These are phyloP conservation scores for Aulostomus chinensis DNA, from an alignment of 2,797 vertebrate species.

Conservation along the genomic window DNA sequence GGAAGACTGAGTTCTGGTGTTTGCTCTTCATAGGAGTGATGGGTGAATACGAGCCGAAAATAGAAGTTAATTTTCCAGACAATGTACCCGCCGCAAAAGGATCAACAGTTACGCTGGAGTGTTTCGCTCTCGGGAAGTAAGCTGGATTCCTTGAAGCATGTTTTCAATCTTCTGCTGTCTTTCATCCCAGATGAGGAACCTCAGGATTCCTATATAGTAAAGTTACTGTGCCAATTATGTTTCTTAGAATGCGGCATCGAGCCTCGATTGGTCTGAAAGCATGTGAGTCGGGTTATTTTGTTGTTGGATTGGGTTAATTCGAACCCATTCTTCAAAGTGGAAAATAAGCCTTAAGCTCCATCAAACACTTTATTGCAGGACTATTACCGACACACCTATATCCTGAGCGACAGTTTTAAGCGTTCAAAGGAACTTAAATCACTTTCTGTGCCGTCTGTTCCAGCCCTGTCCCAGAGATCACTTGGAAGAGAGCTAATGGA, in stretches of 20 bases:
- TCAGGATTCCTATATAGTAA: slow-evolving; percentile 39
- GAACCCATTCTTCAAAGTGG: slow-evolving; percentile 26
- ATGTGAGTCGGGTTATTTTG: slow-evolving; percentile 21
- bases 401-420: slow-evolving; percentile 16
- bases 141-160: slow-evolving; percentile 75
- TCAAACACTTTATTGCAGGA: slow-evolving; percentile 36
- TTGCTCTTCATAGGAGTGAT: slow-evolving; percentile 85
- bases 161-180: slow-evolving; percentile 61
- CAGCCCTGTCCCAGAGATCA: slow-evolving; percentile 94
- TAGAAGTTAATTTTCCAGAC: slow-evolving; percentile 97
- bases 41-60: slow-evolving; percentile 99
- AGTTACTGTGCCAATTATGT: slow-evolving; percentile 55
- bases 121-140: slow-evolving; percentile 97
- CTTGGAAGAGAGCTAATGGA: slow-evolving; percentile 82
- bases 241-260: slow-evolving; percentile 31
- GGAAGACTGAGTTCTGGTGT: slow-evolving; percentile 60
- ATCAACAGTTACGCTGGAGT: slow-evolving; percentile 92
- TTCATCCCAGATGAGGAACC: slow-evolving; percentile 38
- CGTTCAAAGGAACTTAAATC: slow-evolving; percentile 26
- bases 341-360: slow-evolving; percentile 24
- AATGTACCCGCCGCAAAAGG: slow-evolving; percentile 92
- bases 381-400: slow-evolving; percentile 23
- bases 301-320: slow-evolving; percentile 26
- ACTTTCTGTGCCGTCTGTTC: too few species aligned
- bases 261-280: slow-evolving; percentile 34